Percentiles rank a stretch among this genome's conserved stretches.
phyloP scores from a whole-genome alignment of 2,888 invertebrate genomes.

The Dendrolimus pini region DNA sequence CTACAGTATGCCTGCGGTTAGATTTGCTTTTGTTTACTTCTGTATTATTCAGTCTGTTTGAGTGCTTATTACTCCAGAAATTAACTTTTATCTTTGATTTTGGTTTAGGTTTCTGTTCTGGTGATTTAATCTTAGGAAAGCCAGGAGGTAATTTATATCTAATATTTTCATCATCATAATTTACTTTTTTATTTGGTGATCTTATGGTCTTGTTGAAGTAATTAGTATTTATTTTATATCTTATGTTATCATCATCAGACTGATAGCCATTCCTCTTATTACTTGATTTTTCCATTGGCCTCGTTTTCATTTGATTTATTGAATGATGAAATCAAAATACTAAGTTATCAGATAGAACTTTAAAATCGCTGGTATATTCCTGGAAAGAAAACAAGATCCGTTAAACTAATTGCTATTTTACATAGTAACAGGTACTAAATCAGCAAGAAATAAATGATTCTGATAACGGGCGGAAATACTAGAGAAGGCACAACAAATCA shows the following conservation, averaged over 20 bases:
- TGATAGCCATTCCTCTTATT: slow-evolving; percentile 46
- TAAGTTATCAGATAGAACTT: too few species aligned
- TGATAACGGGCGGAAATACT: neutral
- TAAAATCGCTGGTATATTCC: neutral
- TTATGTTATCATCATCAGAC: slow-evolving; percentile 61
- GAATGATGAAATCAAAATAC: too few species aligned
- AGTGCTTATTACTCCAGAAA: slow-evolving; percentile 62
- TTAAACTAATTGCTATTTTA: neutral
- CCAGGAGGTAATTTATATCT: slow-evolving; percentile 56
- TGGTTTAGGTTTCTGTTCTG: slow-evolving; percentile 44
- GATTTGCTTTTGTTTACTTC: slow-evolving; percentile 29
- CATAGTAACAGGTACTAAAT: neutral
- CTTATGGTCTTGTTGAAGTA: slow-evolving; percentile 37
- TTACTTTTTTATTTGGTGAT: slow-evolving; percentile 24
- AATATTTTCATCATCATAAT: slow-evolving; percentile 45
- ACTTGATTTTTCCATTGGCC: slow-evolving; percentile 24
- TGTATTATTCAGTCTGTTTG: slow-evolving; percentile 36
- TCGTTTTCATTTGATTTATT: slow-evolving; percentile 34
- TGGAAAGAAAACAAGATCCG: neutral
- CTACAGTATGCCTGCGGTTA: slow-evolving; percentile 50
- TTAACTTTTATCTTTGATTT: slow-evolving; percentile 66
- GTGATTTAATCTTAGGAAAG: slow-evolving; percentile 31
- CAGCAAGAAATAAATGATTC: neutral
- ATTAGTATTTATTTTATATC: slow-evolving; percentile 56
- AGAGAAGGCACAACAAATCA: neutral